Evolutionary conservation across 2,888 invertebrate genomes (phyloP), one percentile per base, ranked within the genome.

Genomic region (Gortyna flavago): DNA sequence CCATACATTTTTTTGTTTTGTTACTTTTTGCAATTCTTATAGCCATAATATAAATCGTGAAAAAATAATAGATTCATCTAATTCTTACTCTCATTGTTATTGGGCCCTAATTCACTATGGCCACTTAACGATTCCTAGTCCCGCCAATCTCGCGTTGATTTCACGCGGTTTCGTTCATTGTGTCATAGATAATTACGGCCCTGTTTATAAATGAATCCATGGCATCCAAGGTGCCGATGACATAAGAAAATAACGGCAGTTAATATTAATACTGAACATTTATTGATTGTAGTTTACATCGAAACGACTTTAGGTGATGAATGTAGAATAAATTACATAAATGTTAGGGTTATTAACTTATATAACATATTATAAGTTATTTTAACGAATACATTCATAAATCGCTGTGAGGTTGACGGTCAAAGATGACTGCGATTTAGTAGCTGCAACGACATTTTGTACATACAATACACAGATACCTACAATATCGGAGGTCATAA

Each of bases 311-410:
- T 65, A 62, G 51, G 25, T 73, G 68, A 75, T 77, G 57, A 71
- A 77, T 76, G 25, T 72, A n/a, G 71, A 74, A 75, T 76, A 72
- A 65, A 84, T 86, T 79, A 86, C 51, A 79, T 81, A 72, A 74
- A 81, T 77, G 77, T 62, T 69, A 44, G 4, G 64, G 29, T 44
- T 61, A 61, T 76, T 71, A 38, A 59, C 16, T 84, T 80, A 75
- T 29, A 57, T 64, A 83, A 86, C 44, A 70, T 29, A 64, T 29
- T 29, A 64, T 29, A 25, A 57, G 48, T 13, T 35, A 61, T 67
- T 67, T 70, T 29, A 70, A 66, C 48, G 13, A 51, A 78, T 69
- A 35, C 32, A 66, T 76, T 57, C 21, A 66, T 66, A 70, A 25
- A n/a, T 54, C 9, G 11, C 25, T 11, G 5, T 38, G 21, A 73